phyloP scores from a whole-genome alignment of 1,140 invertebrate species.

The Drosophila ananassae region DNA sequence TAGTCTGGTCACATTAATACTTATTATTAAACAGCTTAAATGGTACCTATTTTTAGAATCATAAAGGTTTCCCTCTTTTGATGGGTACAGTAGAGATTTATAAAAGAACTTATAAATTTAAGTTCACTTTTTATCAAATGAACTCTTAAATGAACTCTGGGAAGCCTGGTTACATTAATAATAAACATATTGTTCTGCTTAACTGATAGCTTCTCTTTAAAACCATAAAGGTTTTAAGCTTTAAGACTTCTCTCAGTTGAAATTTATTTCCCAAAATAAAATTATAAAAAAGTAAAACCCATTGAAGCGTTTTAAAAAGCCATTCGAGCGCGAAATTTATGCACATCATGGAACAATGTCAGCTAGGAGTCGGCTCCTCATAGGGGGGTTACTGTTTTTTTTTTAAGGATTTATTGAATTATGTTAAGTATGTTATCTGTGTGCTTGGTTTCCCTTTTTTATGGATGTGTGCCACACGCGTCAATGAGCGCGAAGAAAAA shows the following conservation, averaged over 20 bases:
- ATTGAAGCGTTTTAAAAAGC: constrained; percentile 39
- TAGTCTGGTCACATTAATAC: too few relatives aligned
- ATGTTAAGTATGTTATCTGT: constrained; percentile 57
- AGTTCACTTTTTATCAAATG: too few relatives aligned
- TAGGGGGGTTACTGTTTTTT: background rate
- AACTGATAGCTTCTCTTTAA: too few relatives aligned
- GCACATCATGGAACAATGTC: constrained; percentile 42
- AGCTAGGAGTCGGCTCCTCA: constrained; percentile 1
- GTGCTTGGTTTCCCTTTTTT: background rate
- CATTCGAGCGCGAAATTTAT: constrained; percentile 67
- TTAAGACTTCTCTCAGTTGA: background rate
- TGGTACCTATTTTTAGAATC: too few relatives aligned
- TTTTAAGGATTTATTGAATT: constrained; percentile 44
- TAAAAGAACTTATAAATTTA: too few relatives aligned
- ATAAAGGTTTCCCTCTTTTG: too few relatives aligned
- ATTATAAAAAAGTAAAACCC: background rate
- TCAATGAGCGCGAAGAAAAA: constrained; percentile 50
- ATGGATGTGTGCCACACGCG: constrained; percentile 28
- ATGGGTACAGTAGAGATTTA: too few relatives aligned
- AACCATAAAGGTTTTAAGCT: too few relatives aligned
- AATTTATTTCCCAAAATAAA: constrained; percentile 16
- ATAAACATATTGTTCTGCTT: too few relatives aligned
- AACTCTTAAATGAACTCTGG: too few relatives aligned
- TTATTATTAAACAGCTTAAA: too few relatives aligned
- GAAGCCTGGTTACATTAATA: too few relatives aligned